Evolutionary conservation across 2,888 invertebrate genomes (phyloP), one percentile per base, ranked within the genome.

Genomic region (Lobophora halterata): DNA sequence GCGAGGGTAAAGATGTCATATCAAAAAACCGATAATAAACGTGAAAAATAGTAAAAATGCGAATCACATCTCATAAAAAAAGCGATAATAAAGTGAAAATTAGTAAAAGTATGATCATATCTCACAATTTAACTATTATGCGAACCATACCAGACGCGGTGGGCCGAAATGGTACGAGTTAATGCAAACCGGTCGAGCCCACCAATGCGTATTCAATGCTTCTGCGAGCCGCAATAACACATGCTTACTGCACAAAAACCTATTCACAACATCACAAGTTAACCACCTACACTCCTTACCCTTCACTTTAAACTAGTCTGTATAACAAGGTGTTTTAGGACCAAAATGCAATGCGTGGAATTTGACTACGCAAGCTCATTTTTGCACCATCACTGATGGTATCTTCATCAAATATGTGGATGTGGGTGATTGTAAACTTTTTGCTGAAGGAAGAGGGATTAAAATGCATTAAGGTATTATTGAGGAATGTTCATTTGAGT

Each of bases 151-250:
- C 5, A 8, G 41, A 65, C 61, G 70, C 71, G 71, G 71, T 67
- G 69, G 72, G 72, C 57, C 59, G 57, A 56, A 55, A 52, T 49
- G 58, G 71, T 69, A 73, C n/a, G n/a, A n/a, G n/a, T n/a, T 76
- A 73, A 75, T 72, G 50, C 63, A 27, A 50, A 50, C 52, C 46
- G 50, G 52, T 53, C 25, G 36, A 9, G 69, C 71, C 80, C 82
- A 79, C 80, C 77, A 71, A 67, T 72, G 80, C 69, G 71, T 70
- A 71, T 69, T 71, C 69, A 71, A 69, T 71, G 46, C 49, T 30
- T 21, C 35, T 41, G 40, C 45, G 23, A 49, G 61, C 55, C 57
- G 58, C 63, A 61, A 68, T 67, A 78, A 79, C 79, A 81, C 65
- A 79, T 77, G 81, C 78, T 76, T 38, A 43, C 49, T 36, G 39